phyloP scores from a whole-genome alignment of 1,140 invertebrate species.

The Physella acuta region DNA sequence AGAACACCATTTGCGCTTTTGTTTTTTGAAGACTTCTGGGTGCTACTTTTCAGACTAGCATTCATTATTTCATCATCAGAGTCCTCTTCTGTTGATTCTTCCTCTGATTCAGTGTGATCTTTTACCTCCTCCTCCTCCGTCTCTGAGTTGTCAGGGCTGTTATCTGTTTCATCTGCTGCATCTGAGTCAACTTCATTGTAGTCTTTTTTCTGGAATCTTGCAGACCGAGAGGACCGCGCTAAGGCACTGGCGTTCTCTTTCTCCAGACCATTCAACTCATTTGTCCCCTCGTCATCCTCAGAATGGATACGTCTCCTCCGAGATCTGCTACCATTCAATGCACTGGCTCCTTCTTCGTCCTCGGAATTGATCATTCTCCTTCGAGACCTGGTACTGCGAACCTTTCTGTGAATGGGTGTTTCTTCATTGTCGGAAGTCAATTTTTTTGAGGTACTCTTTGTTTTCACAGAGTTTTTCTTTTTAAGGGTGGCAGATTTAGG shows the following conservation, averaged over 20 bases:
- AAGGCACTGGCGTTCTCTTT: background rate
- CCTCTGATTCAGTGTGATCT: constrained; percentile 11
- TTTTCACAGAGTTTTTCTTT: background rate
- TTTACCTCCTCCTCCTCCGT: constrained; percentile 21
- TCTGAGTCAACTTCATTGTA: constrained; percentile 18
- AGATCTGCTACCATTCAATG: too few relatives aligned
- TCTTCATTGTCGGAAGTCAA: constrained; percentile 13
- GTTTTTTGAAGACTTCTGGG: background rate
- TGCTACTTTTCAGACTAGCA: background rate
- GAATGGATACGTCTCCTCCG: constrained; percentile 28
- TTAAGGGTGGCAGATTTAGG: background rate
- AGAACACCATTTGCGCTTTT: background rate
- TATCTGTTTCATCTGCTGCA: constrained; percentile 16
- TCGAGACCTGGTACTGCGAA: constrained; percentile 25
- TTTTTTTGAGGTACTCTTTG: background rate
- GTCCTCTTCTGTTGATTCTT: constrained; percentile 17
- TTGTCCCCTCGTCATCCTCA: constrained; percentile 35
- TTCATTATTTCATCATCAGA: constrained; percentile 19
- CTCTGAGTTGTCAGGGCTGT: background rate
- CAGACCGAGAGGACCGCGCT: background rate
- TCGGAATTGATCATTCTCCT: constrained; percentile 6
- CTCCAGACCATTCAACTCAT: constrained; percentile 11
- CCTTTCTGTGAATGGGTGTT: constrained; percentile 13
- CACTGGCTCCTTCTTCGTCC: too few relatives aligned
- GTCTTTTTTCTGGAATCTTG: constrained; percentile 18